Evolutionary conservation across 2,113 vertebrate species (phyloP).

Genomic region (Lagopus leucura): DNA sequence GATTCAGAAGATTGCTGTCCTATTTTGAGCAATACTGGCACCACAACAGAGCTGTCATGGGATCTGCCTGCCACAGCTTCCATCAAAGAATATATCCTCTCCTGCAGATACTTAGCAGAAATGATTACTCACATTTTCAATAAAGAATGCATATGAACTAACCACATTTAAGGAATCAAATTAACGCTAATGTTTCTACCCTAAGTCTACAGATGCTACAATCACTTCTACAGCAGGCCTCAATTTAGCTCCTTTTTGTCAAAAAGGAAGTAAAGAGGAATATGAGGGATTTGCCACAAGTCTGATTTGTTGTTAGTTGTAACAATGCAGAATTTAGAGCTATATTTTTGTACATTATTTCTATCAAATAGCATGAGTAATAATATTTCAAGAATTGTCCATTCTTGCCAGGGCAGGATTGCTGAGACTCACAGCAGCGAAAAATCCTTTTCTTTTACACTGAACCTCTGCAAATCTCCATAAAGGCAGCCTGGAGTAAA

Average conservation of each 20-base stretch:
- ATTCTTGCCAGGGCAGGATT: neutral
- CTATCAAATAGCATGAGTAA: neutral
- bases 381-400: neutral
- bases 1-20: neutral
- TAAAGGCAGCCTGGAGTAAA: neutral
- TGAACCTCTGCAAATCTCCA: neutral
- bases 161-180: neutral
- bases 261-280: neutral
- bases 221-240: neutral
- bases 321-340: neutral
- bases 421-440: neutral
- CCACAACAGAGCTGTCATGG: neutral
- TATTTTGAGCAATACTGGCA: slow-evolving; percentile 13
- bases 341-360: neutral
- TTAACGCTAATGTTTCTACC: neutral
- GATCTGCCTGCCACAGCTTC: neutral
- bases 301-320: neutral
- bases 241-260: neutral
- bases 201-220: neutral
- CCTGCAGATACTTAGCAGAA: neutral
- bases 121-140: neutral
- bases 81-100: neutral
- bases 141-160: neutral
- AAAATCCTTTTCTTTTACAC: neutral
- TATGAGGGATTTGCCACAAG: neutral